phyloP scores from a whole-genome alignment of 2,888 invertebrate species.

The Nymphalis polychloros region DNA sequence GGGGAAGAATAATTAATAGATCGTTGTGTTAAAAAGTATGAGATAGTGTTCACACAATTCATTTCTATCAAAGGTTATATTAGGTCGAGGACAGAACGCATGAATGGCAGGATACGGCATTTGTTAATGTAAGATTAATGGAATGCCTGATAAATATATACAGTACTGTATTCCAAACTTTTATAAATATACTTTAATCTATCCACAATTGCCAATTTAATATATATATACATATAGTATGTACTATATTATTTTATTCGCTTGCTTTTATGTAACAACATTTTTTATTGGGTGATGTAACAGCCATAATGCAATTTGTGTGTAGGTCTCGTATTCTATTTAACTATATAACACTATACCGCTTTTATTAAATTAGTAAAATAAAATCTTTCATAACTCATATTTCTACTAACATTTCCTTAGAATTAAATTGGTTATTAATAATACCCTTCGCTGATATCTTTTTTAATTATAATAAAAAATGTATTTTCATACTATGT shows the following conservation, averaged over 20 bases:
- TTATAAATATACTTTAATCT: constrained; percentile 24
- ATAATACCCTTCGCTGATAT: constrained; percentile 24
- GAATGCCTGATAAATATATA: too few species aligned
- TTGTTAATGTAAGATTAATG: too few species aligned
- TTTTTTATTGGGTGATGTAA: constrained; percentile 74
- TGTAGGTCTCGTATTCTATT: constrained; percentile 36
- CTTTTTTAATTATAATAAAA: constrained; percentile 29
- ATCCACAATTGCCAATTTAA: not conserved
- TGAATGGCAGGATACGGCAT: too few species aligned
- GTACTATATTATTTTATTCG: constrained; percentile 43
- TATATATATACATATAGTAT: not conserved
- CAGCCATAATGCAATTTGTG: constrained; percentile 68
- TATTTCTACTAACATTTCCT: not conserved
- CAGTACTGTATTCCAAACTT: too few species aligned
- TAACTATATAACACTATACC: constrained; percentile 8
- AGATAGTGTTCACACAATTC: too few species aligned
- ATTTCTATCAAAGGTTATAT: too few species aligned
- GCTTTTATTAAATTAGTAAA: constrained; percentile 16
- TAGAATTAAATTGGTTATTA: constrained; percentile 5
- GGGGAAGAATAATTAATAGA: too few species aligned
- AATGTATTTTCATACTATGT: not conserved
- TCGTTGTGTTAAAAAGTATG: too few species aligned
- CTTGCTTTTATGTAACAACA: constrained; percentile 50
- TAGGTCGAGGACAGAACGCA: too few species aligned
- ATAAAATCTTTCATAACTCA: constrained; percentile 2